Percentiles rank a stretch among this genome's conserved stretches.
Conservation (phyloP, 2,888 invertebrate genomes). For the Hesperia comma region DNA sequence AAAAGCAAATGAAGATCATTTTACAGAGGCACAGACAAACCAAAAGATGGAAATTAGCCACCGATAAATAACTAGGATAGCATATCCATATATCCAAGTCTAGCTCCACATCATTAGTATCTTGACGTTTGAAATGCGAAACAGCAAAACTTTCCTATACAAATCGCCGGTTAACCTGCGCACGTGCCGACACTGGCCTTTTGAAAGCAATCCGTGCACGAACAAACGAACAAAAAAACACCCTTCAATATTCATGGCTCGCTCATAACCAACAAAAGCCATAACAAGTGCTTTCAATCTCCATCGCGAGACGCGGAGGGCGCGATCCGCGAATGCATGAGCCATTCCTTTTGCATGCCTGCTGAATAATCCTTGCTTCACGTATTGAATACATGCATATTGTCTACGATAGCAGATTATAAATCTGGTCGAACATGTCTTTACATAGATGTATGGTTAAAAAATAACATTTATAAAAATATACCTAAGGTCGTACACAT, state of each 20-base stretch:
- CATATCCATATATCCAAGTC: neutral
- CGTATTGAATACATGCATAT: neutral
- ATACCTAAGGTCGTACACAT: too few species aligned
- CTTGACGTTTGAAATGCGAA: constrained; percentile 5
- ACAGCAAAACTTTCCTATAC: constrained; percentile 7
- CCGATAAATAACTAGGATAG: neutral
- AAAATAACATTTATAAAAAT: too few species aligned
- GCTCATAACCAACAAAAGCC: constrained; percentile 41
- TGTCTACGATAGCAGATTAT: neutral
- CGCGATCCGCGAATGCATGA: constrained; percentile 15
- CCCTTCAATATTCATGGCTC: constrained; percentile 42
- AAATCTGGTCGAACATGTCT: neutral
- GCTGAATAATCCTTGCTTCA: constrained; percentile 3
- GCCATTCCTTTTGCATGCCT: constrained; percentile 2
- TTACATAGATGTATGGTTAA: neutral
- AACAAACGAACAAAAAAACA: constrained; percentile 28
- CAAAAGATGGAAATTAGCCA: neutral
- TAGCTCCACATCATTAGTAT: constrained; percentile 7
- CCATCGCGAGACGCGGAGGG: neutral
- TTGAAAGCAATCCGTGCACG: constrained; percentile 24
- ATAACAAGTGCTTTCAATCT: constrained; percentile 41
- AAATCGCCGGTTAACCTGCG: constrained; percentile 28
- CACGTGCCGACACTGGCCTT: constrained; percentile 18
- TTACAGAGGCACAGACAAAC: too few species aligned
- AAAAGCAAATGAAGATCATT: too few species aligned